Percentiles rank a stretch among this genome's conserved stretches.
These are phyloP conservation scores for Gasterosteus nipponicus DNA, from an alignment of 2,113 vertebrate species.

Conservation along the genomic window DNA sequence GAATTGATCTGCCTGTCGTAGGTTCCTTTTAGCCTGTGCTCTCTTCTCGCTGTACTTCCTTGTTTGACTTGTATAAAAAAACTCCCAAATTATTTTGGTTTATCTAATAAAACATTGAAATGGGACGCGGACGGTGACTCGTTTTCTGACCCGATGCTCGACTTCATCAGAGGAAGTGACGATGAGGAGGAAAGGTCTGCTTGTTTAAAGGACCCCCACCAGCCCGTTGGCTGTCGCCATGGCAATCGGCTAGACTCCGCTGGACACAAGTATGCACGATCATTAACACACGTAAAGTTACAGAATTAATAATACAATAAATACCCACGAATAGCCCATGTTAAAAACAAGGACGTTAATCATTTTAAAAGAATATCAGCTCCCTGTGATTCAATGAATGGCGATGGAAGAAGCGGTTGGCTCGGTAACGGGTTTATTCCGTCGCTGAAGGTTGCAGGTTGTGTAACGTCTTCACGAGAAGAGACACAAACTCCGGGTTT, in stretches of 20 bases:
- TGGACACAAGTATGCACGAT: neutral
- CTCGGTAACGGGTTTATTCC: neutral
- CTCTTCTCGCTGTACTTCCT: conserved; percentile 29
- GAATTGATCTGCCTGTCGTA: neutral
- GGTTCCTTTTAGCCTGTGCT: conserved; percentile 24
- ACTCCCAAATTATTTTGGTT: conserved; percentile 51
- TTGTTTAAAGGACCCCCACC: neutral
- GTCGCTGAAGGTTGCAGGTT: neutral
- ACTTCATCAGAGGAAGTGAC: neutral
- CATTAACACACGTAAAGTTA: neutral
- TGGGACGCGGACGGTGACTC: neutral
- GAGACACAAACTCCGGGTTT: neutral
- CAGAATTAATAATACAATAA: no score
- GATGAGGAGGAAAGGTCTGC: neutral
- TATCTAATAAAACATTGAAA: conserved; percentile 68
- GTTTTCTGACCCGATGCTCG: neutral
- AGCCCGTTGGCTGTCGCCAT: neutral
- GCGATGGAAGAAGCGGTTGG: neutral
- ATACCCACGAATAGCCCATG: neutral
- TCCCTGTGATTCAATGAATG: no score
- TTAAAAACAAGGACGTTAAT: neutral
- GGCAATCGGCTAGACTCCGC: no score
- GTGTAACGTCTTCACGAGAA: neutral
- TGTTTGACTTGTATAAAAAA: conserved; percentile 50
- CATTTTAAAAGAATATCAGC: neutral